Base-by-base conservation (phyloP, 2,797 vertebrate species). In the Gymnoscopelus braueri region DNA sequence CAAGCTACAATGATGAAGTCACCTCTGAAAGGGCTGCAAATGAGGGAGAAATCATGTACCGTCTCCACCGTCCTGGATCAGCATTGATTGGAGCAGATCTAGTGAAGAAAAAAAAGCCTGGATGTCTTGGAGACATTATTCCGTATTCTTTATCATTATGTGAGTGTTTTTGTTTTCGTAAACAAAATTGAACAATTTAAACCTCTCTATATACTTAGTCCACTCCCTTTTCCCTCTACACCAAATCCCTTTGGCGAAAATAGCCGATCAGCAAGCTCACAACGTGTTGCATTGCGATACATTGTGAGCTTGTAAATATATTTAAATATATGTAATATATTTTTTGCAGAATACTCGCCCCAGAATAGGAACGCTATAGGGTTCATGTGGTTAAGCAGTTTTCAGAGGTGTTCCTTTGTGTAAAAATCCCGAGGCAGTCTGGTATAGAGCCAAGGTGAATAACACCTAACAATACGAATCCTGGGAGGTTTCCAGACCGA, bases 21-120 rank as follows among this genome's bases (percentile, higher is more conserved):
- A 94, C 93, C 93, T 96, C 91, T 94, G 94, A 95, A 94, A 93
- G 75, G 84, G 90, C 84, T 89, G 84, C 89, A 93, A 93, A 94
- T 92, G 91, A 94, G 88, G 69, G 83, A 90, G 84, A 92, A 93
- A 93, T 94, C 75, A 87, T 91, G 91, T 90, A 78, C 80, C 69
- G 78, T 89, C 75, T 84, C 50, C 67, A 19, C 77, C 82, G 88
- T 69, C 74, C 74, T 75, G 79, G 88, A 90, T 90, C 90, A 71
- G 56, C 66, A 78, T 89, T 88, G 75, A 92, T 92, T 89, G 92
- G 83, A 10, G 79, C 57, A 61, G 62, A 75, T 61, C 78, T 24
- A 53, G 4, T 8, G 35, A 39, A 57, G 87, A 64, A 69, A 80
- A 63, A 79, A 79, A 66, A 39, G 26, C 64, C 55, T 23, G 68